Conservation (phyloP, 2,888 invertebrate species). For the Melanargia galathea region DNA sequence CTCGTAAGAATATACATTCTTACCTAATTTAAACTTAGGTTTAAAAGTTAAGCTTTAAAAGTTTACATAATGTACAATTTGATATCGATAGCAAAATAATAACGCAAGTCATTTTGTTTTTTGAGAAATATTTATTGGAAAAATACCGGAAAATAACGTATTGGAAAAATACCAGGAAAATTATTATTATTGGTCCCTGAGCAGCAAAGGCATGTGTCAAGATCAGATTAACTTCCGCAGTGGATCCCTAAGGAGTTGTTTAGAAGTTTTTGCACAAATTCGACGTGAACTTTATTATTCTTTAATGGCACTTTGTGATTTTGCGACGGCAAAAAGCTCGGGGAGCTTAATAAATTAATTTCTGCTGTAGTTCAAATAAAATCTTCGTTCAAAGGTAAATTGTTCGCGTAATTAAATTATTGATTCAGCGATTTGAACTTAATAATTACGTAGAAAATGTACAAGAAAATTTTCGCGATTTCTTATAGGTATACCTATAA, state of each 20-base stretch:
- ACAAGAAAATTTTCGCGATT: too few species aligned
- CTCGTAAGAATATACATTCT: too few species aligned
- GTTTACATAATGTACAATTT: too few species aligned
- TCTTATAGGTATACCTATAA: too few species aligned
- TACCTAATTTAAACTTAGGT: too few species aligned
- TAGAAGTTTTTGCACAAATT: slow-evolving; percentile 5
- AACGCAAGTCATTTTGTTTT: too few species aligned
- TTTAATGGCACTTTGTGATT: slow-evolving; percentile 7
- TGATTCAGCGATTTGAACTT: too few species aligned
- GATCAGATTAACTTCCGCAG: not conserved
- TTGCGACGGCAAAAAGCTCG: not conserved
- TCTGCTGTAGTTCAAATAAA: not conserved
- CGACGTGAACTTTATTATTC: slow-evolving; percentile 4
- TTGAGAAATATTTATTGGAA: too few species aligned
- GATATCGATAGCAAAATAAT: too few species aligned
- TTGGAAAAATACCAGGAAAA: not conserved
- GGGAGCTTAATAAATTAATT: slow-evolving; percentile 5
- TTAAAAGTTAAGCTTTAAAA: too few species aligned
- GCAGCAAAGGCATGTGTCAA: slow-evolving; percentile 7
- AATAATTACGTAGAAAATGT: too few species aligned
- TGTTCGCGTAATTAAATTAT: not conserved
- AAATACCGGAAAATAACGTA: not conserved
- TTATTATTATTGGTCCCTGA: not conserved
- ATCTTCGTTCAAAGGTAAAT: not conserved
- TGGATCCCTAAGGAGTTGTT: not conserved